Percentiles rank a stretch among this genome's conserved stretches.
Conservation (phyloP, 2,113 vertebrate species). For the Marmota monax region DNA sequence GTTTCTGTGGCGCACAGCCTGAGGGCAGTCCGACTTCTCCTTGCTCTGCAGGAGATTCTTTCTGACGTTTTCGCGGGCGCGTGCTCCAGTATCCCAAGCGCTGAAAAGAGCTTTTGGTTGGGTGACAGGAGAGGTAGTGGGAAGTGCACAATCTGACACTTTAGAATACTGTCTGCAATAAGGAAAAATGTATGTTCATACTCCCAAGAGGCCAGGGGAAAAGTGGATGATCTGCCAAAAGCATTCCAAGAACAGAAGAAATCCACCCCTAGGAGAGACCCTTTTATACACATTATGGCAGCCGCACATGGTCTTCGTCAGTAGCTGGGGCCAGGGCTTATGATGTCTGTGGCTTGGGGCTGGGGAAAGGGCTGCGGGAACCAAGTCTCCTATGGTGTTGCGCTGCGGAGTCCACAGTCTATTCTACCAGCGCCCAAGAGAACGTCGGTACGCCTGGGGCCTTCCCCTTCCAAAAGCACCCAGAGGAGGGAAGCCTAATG, state of each 20-base stretch:
- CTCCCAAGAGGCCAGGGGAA: background rate
- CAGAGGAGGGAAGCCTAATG: background rate
- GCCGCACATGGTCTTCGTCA: background rate
- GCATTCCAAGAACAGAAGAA: constrained; percentile 42
- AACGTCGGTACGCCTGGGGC: fast-evolving
- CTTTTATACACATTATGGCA: background rate
- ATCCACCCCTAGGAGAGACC: background rate
- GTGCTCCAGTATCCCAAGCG: background rate
- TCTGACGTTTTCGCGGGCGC: background rate
- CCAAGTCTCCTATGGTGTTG: fast-evolving
- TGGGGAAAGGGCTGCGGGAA: fast-evolving
- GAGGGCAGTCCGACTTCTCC: background rate
- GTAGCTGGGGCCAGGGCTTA: background rate
- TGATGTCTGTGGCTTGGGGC: fast-evolving
- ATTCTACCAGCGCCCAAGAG: fast-evolving
- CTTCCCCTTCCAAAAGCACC: background rate
- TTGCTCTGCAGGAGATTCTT: background rate
- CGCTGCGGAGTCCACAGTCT: background rate
- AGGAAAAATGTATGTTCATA: background rate
- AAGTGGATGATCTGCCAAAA: background rate
- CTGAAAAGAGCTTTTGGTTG: fast-evolving
- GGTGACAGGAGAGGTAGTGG: background rate
- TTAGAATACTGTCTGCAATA: background rate
- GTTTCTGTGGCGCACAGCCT: fast-evolving
- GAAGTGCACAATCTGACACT: background rate